phyloP scores from a whole-genome alignment of 2,888 invertebrate genomes.

The Callimorpha dominula region DNA sequence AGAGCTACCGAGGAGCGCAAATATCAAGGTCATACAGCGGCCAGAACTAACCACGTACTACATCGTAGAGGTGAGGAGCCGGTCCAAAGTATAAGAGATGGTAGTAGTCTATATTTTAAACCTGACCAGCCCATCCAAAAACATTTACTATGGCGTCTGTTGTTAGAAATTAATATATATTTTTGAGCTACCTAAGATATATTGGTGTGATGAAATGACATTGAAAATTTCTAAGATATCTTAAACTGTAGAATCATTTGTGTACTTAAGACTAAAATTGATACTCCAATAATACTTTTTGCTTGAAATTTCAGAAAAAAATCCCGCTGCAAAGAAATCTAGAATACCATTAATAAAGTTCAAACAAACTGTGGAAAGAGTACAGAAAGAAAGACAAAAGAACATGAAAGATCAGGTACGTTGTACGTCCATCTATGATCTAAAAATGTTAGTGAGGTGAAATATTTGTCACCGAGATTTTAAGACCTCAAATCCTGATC shows the following conservation, averaged over 20 bases:
- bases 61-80: too few relatives aligned
- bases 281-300: background rate
- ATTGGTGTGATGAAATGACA: background rate
- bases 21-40: too few relatives aligned
- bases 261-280: too few relatives aligned
- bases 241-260: too few relatives aligned
- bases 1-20: too few relatives aligned
- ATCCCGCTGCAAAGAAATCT: slow-evolving; percentile 58
- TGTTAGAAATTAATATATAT: background rate
- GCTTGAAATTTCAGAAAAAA: slow-evolving; percentile 48
- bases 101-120: background rate
- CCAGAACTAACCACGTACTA: too few relatives aligned
- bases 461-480: background rate
- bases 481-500: background rate
- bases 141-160: background rate
- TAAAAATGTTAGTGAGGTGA: too few relatives aligned
- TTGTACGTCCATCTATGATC: too few relatives aligned
- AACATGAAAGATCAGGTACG: slow-evolving; percentile 39
- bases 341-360: slow-evolving; percentile 71
- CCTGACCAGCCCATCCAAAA: background rate
- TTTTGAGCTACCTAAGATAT: too few relatives aligned
- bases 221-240: background rate
- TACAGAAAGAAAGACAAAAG: slow-evolving; percentile 55
- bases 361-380: slow-evolving; percentile 62
- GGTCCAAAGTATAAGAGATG: too few relatives aligned